Evolutionary conservation across 2,888 invertebrate genomes (phyloP), one percentile per base, ranked within the genome.

Genomic region (Pandemis cinnamomeana): DNA sequence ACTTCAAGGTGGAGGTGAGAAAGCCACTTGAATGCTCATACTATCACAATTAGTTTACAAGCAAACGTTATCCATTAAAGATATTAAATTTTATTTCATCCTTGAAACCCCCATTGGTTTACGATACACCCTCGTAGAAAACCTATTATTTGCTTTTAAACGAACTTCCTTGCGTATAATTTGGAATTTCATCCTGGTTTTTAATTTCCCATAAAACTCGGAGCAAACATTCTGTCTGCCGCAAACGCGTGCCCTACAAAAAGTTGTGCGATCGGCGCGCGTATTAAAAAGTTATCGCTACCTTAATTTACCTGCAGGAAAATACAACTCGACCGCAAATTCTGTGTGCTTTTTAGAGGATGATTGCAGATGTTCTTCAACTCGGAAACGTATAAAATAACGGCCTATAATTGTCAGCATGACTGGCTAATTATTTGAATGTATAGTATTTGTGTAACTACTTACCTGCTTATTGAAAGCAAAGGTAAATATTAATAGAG

Each of bases 251-350:
- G 67, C 66, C 70, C 61, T 62, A 72, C 62, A 67, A 71, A 73
- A 74, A 70, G 70, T 70, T 67, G 64, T 63, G 48, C 64, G 51
- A 73, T 69, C 69, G 72, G 64, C 42, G 72, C 66, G 51, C 70
- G 70, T 74, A 74, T 74, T 74, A 70, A 74, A 74, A 70, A 74
- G 74, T 74, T 71, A 67, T 66, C 53, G 53, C 66, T 55, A 61
- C 67, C 62, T 61, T 70, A 71, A 70, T 70, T 74, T 70, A 70
- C 70, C 72, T 73, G 63, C 60, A 58, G 53, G 53, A 67, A 66
- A 15, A 70, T 61, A 74, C 61, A 70, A 74, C 36, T 46, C n/a
- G 51, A 68, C 72, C 62, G 67, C 67, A 62, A 10, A 62, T 53
- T 68, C 53, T 63, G 53, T 46, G 55, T 53, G 53, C 20, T 46